These are phyloP conservation scores for Frankliniella intonsa DNA, from an alignment of 2,888 invertebrate genomes.

Conservation along the genomic window DNA sequence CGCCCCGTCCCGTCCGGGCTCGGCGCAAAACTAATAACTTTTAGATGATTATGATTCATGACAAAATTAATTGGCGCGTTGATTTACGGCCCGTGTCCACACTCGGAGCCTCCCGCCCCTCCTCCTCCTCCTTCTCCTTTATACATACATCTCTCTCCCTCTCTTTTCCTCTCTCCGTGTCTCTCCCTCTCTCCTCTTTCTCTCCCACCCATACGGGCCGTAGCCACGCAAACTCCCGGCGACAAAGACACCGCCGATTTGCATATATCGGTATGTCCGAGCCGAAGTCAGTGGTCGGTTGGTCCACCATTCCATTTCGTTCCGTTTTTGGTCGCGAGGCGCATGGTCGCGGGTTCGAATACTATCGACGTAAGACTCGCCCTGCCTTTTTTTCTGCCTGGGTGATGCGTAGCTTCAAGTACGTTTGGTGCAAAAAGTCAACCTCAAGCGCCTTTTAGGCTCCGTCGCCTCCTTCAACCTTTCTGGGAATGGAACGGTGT, in stretches of 20 bases:
- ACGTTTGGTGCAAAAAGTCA: neutral
- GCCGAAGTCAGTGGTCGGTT: too few relatives aligned
- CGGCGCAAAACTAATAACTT: conserved; percentile 24
- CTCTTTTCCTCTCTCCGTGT: conserved; percentile 33
- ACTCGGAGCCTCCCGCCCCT: neutral
- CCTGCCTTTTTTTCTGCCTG: neutral
- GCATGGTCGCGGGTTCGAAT: too few relatives aligned
- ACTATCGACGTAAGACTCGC: too few relatives aligned
- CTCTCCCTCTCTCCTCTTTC: conserved; percentile 38
- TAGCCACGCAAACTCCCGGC: conserved; percentile 30
- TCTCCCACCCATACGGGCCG: conserved; percentile 36
- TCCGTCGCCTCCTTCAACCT: neutral
- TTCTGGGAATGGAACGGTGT: conserved; percentile 38
- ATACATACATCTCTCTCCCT: conserved; percentile 37
- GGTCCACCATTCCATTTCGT: too few relatives aligned
- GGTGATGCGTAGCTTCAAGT: neutral
- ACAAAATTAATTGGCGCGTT: conserved; percentile 22
- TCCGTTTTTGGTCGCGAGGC: too few relatives aligned
- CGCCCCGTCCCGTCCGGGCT: neutral
- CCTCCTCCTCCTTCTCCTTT: neutral
- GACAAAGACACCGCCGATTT: conserved; percentile 39
- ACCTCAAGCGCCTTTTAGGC: neutral
- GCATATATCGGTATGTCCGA: conserved; percentile 32
- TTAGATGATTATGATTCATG: conserved; percentile 24
- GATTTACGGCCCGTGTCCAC: conserved; percentile 4